Percentiles rank a stretch among this genome's conserved stretches.
phyloP scores from a whole-genome alignment of 2,888 invertebrate species.

The Erebia aethiops region DNA sequence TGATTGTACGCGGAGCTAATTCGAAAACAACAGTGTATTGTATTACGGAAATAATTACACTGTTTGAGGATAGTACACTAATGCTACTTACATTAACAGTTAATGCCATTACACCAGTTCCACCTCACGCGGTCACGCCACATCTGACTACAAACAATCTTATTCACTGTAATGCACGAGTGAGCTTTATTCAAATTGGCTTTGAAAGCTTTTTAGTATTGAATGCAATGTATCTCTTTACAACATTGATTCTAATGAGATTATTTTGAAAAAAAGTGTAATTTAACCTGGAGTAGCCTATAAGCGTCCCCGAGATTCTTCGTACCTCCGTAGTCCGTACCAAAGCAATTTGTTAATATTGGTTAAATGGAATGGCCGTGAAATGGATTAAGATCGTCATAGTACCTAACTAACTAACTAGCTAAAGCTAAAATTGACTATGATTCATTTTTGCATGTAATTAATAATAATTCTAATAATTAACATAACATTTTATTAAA shows the following conservation, averaged over 20 bases:
- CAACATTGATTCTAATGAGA: constrained; percentile 2
- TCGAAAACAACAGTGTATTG: constrained; percentile 23
- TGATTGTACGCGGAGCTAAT: background rate
- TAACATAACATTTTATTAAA: too few relatives aligned
- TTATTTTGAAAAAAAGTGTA: background rate
- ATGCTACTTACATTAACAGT: constrained; percentile 37
- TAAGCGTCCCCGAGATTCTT: too few relatives aligned
- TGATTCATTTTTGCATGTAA: too few relatives aligned
- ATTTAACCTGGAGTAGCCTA: too few relatives aligned
- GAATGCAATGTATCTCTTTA: constrained; percentile 2
- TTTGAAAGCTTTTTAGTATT: constrained; percentile 7
- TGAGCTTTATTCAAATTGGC: constrained; percentile 12
- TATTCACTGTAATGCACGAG: constrained; percentile 12
- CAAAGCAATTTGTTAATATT: too few relatives aligned
- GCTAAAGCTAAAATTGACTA: too few relatives aligned
- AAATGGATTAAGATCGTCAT: too few relatives aligned
- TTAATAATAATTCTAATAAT: too few relatives aligned
- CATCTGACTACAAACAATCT: constrained; percentile 14
- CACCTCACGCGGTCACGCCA: constrained; percentile 22
- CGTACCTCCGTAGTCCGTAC: too few relatives aligned
- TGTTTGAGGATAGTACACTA: constrained; percentile 39
- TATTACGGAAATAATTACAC: constrained; percentile 38
- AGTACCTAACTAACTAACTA: too few relatives aligned
- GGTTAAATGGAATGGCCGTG: too few relatives aligned
- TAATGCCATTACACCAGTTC: constrained; percentile 36